A percentile compares a stretch with the other conserved stretches of the same genome.
These are phyloP conservation scores for Orussus abietinus DNA, from an alignment of 1,140 invertebrate species.

Conservation along the genomic window DNA sequence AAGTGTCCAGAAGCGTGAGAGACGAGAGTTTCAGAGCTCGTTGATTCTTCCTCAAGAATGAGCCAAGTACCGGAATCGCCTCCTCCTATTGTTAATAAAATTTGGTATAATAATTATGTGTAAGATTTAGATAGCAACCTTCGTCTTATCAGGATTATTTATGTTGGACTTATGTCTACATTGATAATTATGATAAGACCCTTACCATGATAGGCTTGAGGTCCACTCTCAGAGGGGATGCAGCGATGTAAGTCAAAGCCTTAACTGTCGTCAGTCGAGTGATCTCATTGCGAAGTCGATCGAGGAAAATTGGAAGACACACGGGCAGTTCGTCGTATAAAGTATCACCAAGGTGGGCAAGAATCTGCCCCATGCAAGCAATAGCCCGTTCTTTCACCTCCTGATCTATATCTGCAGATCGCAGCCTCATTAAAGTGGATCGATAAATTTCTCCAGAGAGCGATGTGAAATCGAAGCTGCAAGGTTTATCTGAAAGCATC, in stretches of 20 bases:
- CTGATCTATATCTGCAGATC: constrained; percentile 96
- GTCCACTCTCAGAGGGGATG: constrained; percentile 83
- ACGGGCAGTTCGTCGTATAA: constrained; percentile 69
- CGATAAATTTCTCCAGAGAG: constrained; percentile 80
- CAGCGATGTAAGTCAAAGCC: constrained; percentile 90
- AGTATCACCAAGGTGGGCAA: constrained; percentile 85
- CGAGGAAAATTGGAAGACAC: constrained; percentile 91
- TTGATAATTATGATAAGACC: constrained; percentile 18
- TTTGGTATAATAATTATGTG: constrained; percentile 12
- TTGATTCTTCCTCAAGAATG: constrained; percentile 96
- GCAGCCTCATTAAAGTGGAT: constrained; percentile 79
- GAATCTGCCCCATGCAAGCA: constrained; percentile 93
- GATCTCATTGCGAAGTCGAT: constrained; percentile 93
- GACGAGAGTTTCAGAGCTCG: constrained; percentile 90
- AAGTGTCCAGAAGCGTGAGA: constrained; percentile 82
- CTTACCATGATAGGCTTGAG: constrained; percentile 77
- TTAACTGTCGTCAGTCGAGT: constrained; percentile 95
- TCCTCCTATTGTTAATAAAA: constrained; percentile 63
- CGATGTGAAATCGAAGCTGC: constrained; percentile 71
- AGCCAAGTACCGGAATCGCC: constrained; percentile 85
- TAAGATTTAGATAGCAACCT: constrained; percentile 12
- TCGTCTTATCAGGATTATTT: constrained; percentile 8
- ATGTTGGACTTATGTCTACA: too few relatives aligned
- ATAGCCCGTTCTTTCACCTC: constrained; percentile 98
- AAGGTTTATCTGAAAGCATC: constrained; percentile 48